Evolutionary conservation across 2,888 invertebrate species (phyloP).

Genomic region (Thymelicus sylvestris): DNA sequence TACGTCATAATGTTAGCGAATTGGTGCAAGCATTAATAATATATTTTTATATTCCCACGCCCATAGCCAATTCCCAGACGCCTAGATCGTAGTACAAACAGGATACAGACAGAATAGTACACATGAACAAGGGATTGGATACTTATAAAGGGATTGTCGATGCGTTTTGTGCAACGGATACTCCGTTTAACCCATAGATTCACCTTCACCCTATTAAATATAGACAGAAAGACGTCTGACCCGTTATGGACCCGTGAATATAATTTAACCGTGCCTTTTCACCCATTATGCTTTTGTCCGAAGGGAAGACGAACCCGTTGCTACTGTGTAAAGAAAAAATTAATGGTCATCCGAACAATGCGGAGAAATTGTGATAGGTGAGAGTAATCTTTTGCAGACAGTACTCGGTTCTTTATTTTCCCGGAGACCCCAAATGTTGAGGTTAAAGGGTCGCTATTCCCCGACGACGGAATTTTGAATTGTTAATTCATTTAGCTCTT

Average conservation of each 20-base stretch:
- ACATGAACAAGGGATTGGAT: background rate
- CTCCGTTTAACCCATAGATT: slow-evolving; percentile 56
- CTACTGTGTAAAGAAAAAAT: slow-evolving; percentile 66
- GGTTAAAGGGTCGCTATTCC: slow-evolving; percentile 71
- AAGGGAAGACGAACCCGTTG: slow-evolving; percentile 78
- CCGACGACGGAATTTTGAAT: slow-evolving; percentile 65
- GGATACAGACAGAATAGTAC: slow-evolving; percentile 15
- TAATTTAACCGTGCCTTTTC: slow-evolving; percentile 72
- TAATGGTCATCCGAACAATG: slow-evolving; percentile 79
- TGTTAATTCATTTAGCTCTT: slow-evolving; percentile 55
- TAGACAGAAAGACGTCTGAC: slow-evolving; percentile 61
- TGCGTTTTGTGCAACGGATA: slow-evolving; percentile 43
- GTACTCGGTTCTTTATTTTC: slow-evolving; percentile 70
- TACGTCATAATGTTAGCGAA: too few species aligned
- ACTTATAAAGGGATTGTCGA: slow-evolving; percentile 23
- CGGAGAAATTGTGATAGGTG: slow-evolving; percentile 83
- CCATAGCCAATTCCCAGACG: background rate
- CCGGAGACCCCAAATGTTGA: slow-evolving; percentile 66
- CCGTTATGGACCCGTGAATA: slow-evolving; percentile 59
- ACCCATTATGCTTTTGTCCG: slow-evolving; percentile 73
- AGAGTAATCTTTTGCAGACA: slow-evolving; percentile 77
- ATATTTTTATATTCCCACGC: slow-evolving; percentile 25
- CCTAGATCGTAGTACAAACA: slow-evolving; percentile 18
- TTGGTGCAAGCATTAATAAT: background rate
- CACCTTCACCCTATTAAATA: slow-evolving; percentile 55